These are phyloP conservation scores for Andinoacara biseriatus DNA, from an alignment of 2,113 vertebrate genomes.

Conservation along the genomic window DNA sequence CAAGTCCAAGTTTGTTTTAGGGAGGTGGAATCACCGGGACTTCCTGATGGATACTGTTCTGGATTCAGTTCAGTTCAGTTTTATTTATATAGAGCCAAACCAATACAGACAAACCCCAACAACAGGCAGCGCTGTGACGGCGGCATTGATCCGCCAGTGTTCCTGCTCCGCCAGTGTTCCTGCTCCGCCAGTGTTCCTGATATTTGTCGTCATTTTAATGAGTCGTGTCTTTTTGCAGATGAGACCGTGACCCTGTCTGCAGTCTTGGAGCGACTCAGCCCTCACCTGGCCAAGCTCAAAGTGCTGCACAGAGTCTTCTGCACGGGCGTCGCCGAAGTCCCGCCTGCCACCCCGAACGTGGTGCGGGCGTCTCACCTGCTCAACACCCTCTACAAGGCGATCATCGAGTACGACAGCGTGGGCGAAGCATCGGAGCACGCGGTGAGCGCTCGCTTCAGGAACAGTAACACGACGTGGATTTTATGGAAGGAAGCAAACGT, in stretches of 20 bases:
- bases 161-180: too few species aligned
- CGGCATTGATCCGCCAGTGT: too few species aligned
- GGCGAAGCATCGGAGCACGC: conserved; percentile 96
- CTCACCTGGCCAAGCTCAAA: conserved; percentile 91
- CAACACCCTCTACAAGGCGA: conserved; percentile 97
- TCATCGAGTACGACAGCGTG: conserved; percentile 93
- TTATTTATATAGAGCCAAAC: too few species aligned
- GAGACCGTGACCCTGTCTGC: conserved; percentile 90
- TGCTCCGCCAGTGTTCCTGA: neutral
- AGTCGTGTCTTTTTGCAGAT: conserved; percentile 75
- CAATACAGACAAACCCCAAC: too few species aligned
- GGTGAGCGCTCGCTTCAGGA: conserved; percentile 68
- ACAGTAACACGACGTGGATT: neutral
- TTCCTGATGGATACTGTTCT: neutral
- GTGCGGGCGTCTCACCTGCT: conserved; percentile 95
- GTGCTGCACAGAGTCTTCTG: conserved; percentile 95
- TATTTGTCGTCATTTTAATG: neutral
- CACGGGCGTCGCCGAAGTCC: conserved; percentile 96
- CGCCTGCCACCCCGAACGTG: conserved; percentile 92
- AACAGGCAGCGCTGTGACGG: too few species aligned
- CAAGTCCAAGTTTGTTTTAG: conserved; percentile 22
- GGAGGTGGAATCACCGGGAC: neutral
- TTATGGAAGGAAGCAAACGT: neutral
- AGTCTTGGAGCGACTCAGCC: conserved; percentile 88
- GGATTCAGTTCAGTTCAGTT: too few species aligned